Conservation (phyloP, 1,140 invertebrate species). For the Lepeophtheirus salmonis region DNA sequence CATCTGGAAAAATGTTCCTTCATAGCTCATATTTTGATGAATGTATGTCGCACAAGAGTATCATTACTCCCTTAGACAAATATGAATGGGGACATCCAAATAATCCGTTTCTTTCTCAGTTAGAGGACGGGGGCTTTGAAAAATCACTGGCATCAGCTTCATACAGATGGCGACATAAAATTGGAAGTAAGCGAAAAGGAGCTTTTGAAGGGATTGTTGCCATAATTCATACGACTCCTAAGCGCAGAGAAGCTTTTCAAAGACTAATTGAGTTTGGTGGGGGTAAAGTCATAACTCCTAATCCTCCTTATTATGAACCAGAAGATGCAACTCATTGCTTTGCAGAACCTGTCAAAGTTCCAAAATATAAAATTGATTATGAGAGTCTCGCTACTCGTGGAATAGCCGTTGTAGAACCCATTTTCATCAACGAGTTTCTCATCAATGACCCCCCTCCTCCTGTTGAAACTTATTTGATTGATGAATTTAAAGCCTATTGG, state of each 20-base stretch:
- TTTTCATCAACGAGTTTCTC: conserved; percentile 36
- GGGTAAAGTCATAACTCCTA: conserved; percentile 40
- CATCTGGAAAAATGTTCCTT: conserved; percentile 66
- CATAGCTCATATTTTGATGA: conserved; percentile 52
- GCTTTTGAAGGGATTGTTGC: conserved; percentile 47
- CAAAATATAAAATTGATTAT: conserved; percentile 19
- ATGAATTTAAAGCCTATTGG: conserved; percentile 6
- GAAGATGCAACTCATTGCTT: conserved; percentile 36
- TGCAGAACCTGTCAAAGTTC: conserved; percentile 32
- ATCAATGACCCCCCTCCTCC: conserved; percentile 27
- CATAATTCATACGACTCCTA: conserved; percentile 42
- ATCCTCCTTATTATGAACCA: conserved; percentile 24
- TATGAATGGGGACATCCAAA: conserved; percentile 53
- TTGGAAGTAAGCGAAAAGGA: conserved; percentile 31
- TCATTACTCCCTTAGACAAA: conserved; percentile 41
- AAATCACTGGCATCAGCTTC: conserved; percentile 24
- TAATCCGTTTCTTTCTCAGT: conserved; percentile 24
- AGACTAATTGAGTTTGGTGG: conserved; percentile 50
- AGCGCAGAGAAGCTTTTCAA: conserved; percentile 40
- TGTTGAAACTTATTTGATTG: conserved; percentile 29
- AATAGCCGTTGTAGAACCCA: conserved; percentile 35
- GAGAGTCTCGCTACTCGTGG: conserved; percentile 18
- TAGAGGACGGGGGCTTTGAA: neutral
- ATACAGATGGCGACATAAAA: conserved; percentile 40
- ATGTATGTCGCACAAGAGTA: conserved; percentile 35